Evolutionary conservation across 1,140 invertebrate species (phyloP).

Genomic region (Atta colombica): DNA sequence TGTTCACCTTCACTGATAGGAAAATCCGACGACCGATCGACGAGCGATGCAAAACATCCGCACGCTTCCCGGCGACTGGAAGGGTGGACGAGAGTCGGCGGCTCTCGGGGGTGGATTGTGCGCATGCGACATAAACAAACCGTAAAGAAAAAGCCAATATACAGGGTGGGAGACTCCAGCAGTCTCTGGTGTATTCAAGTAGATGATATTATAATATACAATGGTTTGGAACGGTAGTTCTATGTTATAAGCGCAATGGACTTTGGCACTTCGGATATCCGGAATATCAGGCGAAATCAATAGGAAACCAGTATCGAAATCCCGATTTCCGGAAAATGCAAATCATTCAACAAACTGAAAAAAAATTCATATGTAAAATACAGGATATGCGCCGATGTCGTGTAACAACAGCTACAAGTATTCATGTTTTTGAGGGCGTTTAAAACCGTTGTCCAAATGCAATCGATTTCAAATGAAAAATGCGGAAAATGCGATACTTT

Average conservation of each 20-base stretch:
- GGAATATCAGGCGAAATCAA: conserved; percentile 17
- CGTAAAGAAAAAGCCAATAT: conserved; percentile 72
- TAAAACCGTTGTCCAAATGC: not conserved
- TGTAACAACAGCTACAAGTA: not conserved
- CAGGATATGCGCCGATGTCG: not conserved
- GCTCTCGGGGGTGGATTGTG: conserved; percentile 64
- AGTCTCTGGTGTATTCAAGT: conserved; percentile 17
- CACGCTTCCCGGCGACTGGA: conserved; percentile 80
- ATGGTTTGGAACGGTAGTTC: conserved; percentile 14
- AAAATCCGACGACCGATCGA: conserved; percentile 50
- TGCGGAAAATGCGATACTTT: not conserved
- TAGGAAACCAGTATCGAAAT: not conserved
- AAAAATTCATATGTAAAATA: conserved; percentile 35
- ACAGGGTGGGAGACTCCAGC: conserved; percentile 52
- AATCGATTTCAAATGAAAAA: not conserved
- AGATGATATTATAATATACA: conserved; percentile 61
- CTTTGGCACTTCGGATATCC: conserved; percentile 44
- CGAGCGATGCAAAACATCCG: conserved; percentile 78
- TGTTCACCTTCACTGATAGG: conserved; percentile 37
- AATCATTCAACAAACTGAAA: not conserved
- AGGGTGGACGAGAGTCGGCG: conserved; percentile 63
- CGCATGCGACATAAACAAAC: conserved; percentile 81
- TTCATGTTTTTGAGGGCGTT: not conserved
- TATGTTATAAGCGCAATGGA: conserved; percentile 6
- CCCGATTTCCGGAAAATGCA: conserved; percentile 26